phyloP scores from a whole-genome alignment of 2,113 vertebrate genomes.

The Prionailurus bengalensis region DNA sequence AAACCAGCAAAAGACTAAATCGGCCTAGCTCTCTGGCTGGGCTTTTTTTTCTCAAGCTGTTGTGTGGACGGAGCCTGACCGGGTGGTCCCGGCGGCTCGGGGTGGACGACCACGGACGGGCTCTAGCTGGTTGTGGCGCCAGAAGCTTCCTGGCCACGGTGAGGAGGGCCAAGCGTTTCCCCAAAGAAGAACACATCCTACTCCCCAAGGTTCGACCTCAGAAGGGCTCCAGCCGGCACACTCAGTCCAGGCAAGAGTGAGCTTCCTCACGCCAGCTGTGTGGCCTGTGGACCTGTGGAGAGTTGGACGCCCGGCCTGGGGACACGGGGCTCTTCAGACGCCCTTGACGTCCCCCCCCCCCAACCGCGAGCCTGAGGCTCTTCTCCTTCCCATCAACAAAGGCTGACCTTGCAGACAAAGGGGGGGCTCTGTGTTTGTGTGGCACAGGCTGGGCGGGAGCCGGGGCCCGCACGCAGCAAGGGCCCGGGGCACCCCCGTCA shows the following conservation, averaged over 20 bases:
- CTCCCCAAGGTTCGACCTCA: too few relatives aligned
- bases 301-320: background rate
- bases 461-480: rapidly evolving
- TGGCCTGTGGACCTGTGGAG: background rate
- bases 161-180: background rate
- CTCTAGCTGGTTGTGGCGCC: background rate
- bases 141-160: background rate
- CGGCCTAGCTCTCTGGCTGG: too few relatives aligned
- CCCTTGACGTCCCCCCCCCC: background rate
- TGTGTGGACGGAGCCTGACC: background rate
- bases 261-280: background rate
- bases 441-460: background rate
- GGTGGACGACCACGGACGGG: background rate
- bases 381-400: background rate
- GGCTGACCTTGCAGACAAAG: background rate
- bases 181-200: background rate
- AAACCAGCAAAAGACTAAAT: background rate
- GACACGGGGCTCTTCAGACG: background rate
- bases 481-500: background rate
- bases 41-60: background rate
- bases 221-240: background rate
- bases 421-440: background rate
- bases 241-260: background rate
- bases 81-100: rapidly evolving
- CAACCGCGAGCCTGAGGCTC: too few relatives aligned